Conservation (phyloP, 2,113 vertebrate species). For the Phalacrocorax brasilianus region DNA sequence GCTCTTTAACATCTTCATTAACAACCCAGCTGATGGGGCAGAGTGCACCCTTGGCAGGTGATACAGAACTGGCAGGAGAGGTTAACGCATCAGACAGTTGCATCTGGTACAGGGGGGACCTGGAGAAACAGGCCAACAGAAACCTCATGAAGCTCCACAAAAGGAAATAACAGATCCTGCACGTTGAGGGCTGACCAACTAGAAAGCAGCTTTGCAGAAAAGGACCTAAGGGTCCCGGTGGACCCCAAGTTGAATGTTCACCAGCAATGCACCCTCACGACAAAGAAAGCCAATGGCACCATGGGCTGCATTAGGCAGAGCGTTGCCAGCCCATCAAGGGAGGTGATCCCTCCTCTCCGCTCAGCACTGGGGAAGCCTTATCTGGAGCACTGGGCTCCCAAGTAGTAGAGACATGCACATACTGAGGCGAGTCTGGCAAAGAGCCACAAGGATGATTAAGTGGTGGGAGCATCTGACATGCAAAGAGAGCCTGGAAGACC, state of each 20-base stretch:
- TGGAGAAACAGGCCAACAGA: background rate
- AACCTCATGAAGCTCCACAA: background rate
- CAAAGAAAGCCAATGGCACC: background rate
- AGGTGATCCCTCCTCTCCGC: background rate
- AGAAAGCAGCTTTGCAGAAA: background rate
- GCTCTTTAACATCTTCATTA: background rate
- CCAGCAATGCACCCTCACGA: background rate
- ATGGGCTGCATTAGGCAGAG: background rate
- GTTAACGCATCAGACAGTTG: fast-evolving
- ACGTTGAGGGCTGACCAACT: fast-evolving
- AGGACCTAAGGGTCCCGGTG: background rate
- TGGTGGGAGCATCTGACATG: fast-evolving
- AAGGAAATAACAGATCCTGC: background rate
- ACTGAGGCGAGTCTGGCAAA: background rate
- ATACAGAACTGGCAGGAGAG: background rate
- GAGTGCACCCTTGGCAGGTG: background rate
- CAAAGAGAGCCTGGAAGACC: background rate
- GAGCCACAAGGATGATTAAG: background rate
- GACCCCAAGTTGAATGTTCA: fast-evolving
- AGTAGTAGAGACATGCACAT: background rate
- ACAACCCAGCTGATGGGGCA: background rate
- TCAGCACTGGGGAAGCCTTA: background rate
- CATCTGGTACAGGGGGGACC: background rate
- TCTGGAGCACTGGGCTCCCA: background rate
- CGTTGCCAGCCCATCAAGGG: fast-evolving